phyloP scores from a whole-genome alignment of 2,113 vertebrate genomes.

The Psittacula cyanocephala region DNA sequence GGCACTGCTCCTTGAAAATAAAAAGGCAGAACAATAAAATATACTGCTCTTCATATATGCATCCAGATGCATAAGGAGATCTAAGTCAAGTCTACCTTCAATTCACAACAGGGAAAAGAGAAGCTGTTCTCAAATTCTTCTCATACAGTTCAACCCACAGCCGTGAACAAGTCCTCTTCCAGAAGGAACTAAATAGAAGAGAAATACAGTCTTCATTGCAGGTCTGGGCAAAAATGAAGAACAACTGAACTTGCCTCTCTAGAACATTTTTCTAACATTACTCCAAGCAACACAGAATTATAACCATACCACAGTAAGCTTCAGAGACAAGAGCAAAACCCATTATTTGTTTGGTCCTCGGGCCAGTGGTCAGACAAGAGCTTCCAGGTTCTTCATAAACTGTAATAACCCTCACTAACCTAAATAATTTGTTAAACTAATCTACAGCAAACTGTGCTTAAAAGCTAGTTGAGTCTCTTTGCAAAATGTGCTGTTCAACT shows the following conservation, averaged over 20 bases:
- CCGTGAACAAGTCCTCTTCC: not conserved
- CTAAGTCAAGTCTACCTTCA: not conserved
- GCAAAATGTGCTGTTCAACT: not conserved
- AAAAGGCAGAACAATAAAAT: not conserved
- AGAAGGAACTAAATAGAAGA: not conserved
- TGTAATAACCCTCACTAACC: not conserved
- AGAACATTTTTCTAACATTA: not conserved
- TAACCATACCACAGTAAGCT: not conserved
- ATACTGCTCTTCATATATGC: not conserved
- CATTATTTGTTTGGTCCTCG: not conserved
- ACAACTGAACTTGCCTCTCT: not conserved
- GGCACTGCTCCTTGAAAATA: not conserved
- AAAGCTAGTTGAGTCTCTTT: not conserved
- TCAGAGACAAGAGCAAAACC: not conserved
- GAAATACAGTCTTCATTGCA: not conserved
- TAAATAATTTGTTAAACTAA: not conserved
- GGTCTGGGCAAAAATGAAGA: not conserved
- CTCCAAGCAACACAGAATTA: not conserved
- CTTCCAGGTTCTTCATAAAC: not conserved
- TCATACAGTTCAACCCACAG: not conserved
- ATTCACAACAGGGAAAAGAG: not conserved
- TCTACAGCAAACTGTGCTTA: not conserved
- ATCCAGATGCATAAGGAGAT: not conserved
- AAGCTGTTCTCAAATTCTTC: not conserved
- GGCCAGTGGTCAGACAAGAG: not conserved